Conservation (phyloP, 2,113 vertebrate genomes). For the Morone saxatilis region DNA sequence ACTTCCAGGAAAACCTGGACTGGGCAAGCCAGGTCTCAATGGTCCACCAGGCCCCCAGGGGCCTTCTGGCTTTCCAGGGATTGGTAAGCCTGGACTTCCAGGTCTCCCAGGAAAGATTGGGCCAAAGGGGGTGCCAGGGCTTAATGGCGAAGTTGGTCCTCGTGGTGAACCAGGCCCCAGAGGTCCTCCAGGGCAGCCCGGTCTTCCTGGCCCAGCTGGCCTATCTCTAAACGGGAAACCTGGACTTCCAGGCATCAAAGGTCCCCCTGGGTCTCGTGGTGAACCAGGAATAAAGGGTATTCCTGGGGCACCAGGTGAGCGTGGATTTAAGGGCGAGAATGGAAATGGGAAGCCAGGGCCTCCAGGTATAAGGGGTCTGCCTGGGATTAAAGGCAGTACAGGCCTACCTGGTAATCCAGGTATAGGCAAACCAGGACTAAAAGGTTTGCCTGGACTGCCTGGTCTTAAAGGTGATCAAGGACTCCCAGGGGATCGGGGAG, state of each 20-base stretch:
- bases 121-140: constrained; percentile 88
- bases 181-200: constrained; percentile 91
- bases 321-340: constrained; percentile 92
- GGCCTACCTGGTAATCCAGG: constrained; percentile 87
- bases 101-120: constrained; percentile 95
- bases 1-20: constrained; percentile 93
- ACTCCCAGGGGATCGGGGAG: constrained; percentile 85
- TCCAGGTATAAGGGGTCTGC: constrained; percentile 88
- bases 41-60: constrained; percentile 93
- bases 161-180: constrained; percentile 91
- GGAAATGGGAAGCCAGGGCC: constrained; percentile 93
- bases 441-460: constrained; percentile 88
- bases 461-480: constrained; percentile 93
- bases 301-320: constrained; percentile 89
- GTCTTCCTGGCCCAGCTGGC: constrained; percentile 94
- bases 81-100: constrained; percentile 94
- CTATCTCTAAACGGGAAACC: constrained; percentile 96
- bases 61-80: constrained; percentile 91
- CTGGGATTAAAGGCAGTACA: constrained; percentile 87
- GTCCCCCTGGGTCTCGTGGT: constrained; percentile 89
- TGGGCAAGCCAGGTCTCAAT: constrained; percentile 93
- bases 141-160: constrained; percentile 87
- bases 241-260: constrained; percentile 89
- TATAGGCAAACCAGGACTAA: constrained; percentile 90
- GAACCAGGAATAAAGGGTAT: constrained; percentile 92